Evolutionary conservation across 2,888 invertebrate species (phyloP), one percentile per base, ranked within the genome.

Genomic region (Drosophila ustulata): DNA sequence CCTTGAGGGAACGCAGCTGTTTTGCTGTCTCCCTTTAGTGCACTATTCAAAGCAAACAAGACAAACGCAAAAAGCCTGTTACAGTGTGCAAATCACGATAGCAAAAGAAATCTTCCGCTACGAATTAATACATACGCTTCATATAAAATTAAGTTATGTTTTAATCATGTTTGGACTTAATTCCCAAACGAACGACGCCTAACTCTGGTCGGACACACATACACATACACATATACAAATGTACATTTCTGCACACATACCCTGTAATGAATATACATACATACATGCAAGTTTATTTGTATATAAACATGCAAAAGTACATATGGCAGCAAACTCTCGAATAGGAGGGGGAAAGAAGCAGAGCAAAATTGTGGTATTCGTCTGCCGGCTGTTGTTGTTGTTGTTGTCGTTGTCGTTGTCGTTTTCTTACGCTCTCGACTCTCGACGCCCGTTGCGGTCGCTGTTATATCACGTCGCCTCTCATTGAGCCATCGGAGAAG

Each of bases 1-100:
- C 78, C 78, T 75, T 75, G 63, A 73, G 34, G 47, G 41, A 39
- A 39, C 59, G 43, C 69, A 56, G 51, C 68, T 61, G 69, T n/a
- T 23, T 51, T 45, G 45, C 45, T 26, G 9, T 61, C n/a, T 49
- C 37, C 18, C 39, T 56, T 49, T 37, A 8, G 39, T 63, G 56
- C 41, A 41, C 13, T 32, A 7, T 18, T 47, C 46, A 13, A 18
- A 3, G 18, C 3, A 2, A 13, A 7, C 39, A 41, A 41, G 18
- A 13, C 39, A 41, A 18, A 5, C 39, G 7, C 39, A 18, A 6
- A 34, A 34, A 45, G 18, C 3, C 9, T 39, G 4, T 3, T 18
- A 18, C 11, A 43, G 43, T 56, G 46, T 43, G 30, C 34, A 57
- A 32, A n/a, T 30, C 7, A 46, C 51, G 39, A 49, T 50, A 49